Evolutionary conservation across 2,888 invertebrate genomes (phyloP), one percentile per base, ranked within the genome.

Genomic region (Loripinus fragilis): DNA sequence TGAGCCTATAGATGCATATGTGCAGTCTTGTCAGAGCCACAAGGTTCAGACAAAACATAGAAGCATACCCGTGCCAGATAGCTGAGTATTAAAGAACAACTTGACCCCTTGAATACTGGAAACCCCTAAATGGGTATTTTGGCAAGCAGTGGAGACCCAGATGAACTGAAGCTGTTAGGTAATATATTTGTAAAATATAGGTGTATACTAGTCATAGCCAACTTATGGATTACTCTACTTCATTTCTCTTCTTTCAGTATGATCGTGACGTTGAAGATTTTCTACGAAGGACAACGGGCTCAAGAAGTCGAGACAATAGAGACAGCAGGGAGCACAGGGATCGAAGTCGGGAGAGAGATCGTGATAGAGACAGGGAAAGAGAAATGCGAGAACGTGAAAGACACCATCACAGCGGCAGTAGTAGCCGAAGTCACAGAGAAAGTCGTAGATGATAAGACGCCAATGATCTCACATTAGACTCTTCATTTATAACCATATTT

Each of bases 231-330:
- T n/a, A n/a, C n/a, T n/a, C n/a, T n/a, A n/a, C n/a, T n/a, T n/a
- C 38, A 38, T 15, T 45, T 3, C 20, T 45, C 17, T 20, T 60
- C 30, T 87, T 88, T 82, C 91, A 94, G 93, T 98, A 98, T 94
- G 98, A 98, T 93, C 95, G 97, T 70, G 97, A 97, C 76, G 97
- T 97, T 33, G 96, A 97, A 93, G 97, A 97, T 92, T 97, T 97
- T 94, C 94, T 97, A 78, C 96, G 97, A 95, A 95, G 97, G 91
- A 97, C 97, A 17, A 89, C 92, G 55, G 89, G 88, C 35, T 84
- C 85, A 35, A 75, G 84, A 23, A 71, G 86, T 15, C 38, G 38
- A 38, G 38, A 38, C 38, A 71, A 85, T 15, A 5, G 38, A 38
- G 38, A 38, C 38, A 74, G 80, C 42, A 79, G 86, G 2, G 74